Percentiles rank a stretch among this genome's conserved stretches.
phyloP scores from a whole-genome alignment of 2,888 invertebrate genomes.

The Furcula furcula region DNA sequence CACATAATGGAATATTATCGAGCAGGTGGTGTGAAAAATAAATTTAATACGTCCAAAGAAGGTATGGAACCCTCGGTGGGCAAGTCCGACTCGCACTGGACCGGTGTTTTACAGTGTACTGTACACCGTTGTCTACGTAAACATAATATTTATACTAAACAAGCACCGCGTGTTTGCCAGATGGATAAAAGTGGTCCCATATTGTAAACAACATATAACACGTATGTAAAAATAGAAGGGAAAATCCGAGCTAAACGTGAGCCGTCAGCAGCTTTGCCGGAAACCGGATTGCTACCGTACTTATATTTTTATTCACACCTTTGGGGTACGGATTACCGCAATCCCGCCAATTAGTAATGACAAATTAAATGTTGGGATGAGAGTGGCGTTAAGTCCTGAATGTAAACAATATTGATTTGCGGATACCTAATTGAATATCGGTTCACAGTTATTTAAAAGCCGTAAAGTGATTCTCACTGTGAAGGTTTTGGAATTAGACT shows the following conservation, averaged over 20 bases:
- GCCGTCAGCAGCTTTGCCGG: neutral
- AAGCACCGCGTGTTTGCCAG: conserved; percentile 10
- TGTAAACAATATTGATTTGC: too few relatives aligned
- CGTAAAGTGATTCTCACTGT: too few relatives aligned
- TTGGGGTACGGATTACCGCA: neutral
- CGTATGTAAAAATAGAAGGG: neutral
- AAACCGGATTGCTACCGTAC: neutral
- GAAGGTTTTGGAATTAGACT: too few relatives aligned
- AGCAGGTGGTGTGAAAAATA: too few relatives aligned
- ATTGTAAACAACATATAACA: conserved; percentile 9
- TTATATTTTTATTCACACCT: neutral
- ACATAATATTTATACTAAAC: conserved; percentile 14
- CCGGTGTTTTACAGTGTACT: too few relatives aligned
- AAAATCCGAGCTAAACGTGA: neutral
- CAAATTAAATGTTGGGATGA: neutral
- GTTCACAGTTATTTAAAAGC: neutral
- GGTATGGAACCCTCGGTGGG: too few relatives aligned
- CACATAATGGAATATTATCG: too few relatives aligned
- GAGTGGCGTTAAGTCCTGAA: neutral
- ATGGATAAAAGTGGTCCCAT: conserved; percentile 15
- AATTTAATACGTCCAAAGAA: too few relatives aligned
- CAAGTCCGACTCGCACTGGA: too few relatives aligned
- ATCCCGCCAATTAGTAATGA: neutral
- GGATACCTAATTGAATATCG: neutral
- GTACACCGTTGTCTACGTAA: conserved; percentile 9